Evolutionary conservation across 53 echinoderm and acorn worm species (phyloP), one percentile per base, ranked within the genome.

Genomic region (Henricia sp.): DNA sequence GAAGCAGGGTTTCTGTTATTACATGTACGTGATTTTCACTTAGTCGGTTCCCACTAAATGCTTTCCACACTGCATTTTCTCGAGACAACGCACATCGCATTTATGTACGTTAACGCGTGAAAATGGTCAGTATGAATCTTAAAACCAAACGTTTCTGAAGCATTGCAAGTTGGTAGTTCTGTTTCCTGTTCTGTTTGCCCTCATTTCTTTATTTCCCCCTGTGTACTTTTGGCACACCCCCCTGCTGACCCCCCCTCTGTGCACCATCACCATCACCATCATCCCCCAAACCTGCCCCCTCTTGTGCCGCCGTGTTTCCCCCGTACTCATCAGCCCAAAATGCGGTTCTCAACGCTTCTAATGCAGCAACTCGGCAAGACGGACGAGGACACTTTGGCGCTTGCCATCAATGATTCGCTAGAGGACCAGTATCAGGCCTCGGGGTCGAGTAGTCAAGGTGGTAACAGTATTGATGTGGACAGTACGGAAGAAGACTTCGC

Each of bases 331-430:
- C 48, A 80, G 80, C 80, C 80, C 62, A 17, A 17, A 80, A 62
- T 85, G 78, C 90, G 90, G 70, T 85, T 89, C 74, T 62, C 77
- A 77, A 68, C 84, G 84, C 84, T 90, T 90, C 70, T 85, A 60
- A 68, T 90, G 80, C 90, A 90, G 90, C 77, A 72, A 10, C 71
- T 66, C 48, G 62, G 72, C 29, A 62, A 54, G 38, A 40, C n/a
- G 5, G 37, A 58, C 23, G 86, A 86, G 29, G 90, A 90, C 30
- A 63, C 71, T 1, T 43, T 75, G 34, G 51, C 68, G 63, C 80
- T 90, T 17, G 33, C 80, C 1, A 23, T 80, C 28, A 71, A 66
- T 2, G 85, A 85, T 37, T 36, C 77, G 2, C 62, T 77, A 29
- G 63, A 78, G 14, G 66, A 37, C 37, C 70, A 69, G 70, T 60